Conservation (phyloP, 2,797 vertebrate species). For the Capromys pilorides region DNA sequence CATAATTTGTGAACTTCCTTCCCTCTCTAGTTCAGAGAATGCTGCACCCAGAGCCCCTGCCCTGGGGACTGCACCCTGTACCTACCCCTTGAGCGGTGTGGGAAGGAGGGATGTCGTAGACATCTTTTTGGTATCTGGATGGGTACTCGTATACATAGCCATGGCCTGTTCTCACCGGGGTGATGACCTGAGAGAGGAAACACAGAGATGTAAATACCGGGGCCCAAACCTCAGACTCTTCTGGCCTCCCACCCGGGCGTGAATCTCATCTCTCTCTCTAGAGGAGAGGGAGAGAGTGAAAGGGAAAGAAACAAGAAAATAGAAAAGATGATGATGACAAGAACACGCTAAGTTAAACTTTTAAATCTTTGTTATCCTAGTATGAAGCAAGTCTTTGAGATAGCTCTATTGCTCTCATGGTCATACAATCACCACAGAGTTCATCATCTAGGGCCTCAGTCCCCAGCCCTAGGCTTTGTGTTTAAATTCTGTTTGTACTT, state of each 20-base stretch:
- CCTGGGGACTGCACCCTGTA: slow-evolving; percentile 34
- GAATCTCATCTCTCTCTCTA: background rate
- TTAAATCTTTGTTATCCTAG: background rate
- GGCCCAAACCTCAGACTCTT: background rate
- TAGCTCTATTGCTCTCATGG: background rate
- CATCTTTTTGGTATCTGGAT: slow-evolving; percentile 91
- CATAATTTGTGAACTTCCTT: background rate
- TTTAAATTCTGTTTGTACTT: slow-evolving; percentile 12
- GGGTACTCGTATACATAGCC: slow-evolving; percentile 91
- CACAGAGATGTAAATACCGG: slow-evolving; percentile 19
- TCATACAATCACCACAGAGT: slow-evolving; percentile 32
- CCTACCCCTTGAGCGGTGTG: slow-evolving; percentile 93
- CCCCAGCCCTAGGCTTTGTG: background rate
- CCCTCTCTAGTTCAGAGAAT: background rate
- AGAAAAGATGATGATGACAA: background rate
- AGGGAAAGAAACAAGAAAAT: background rate
- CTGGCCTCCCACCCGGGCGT: background rate
- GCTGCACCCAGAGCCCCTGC: no score
- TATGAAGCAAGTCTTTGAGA: background rate
- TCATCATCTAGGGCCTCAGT: background rate
- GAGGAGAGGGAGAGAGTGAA: background rate
- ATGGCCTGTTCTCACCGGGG: slow-evolving; percentile 92
- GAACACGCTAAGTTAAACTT: background rate
- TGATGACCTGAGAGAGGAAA: slow-evolving; percentile 91
- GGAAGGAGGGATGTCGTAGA: slow-evolving; percentile 93